Percentiles rank a stretch among this genome's conserved stretches.
Conservation (phyloP, 2,113 vertebrate genomes). For the Nothoprocta pentlandii region DNA sequence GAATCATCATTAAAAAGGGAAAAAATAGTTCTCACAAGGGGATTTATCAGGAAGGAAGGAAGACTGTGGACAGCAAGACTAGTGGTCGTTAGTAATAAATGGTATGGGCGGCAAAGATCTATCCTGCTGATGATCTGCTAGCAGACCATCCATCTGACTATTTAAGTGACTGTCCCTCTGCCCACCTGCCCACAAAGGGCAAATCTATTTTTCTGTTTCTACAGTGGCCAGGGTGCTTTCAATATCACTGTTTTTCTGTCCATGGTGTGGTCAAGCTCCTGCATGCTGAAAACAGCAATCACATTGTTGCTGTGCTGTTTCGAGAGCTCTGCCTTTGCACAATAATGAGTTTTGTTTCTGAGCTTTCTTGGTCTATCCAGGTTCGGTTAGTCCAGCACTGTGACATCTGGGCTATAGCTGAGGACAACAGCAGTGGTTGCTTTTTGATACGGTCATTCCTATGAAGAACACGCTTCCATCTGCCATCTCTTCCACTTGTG, state of each 20-base stretch:
- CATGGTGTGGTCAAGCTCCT: neutral
- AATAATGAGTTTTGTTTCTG: neutral
- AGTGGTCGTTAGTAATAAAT: neutral
- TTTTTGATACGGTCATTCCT: neutral
- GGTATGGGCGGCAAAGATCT: neutral
- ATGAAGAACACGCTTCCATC: neutral
- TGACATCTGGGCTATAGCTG: neutral
- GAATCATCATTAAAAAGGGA: neutral
- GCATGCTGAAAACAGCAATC: neutral
- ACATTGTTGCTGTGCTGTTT: neutral
- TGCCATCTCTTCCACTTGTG: neutral
- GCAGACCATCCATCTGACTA: neutral
- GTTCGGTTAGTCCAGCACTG: neutral
- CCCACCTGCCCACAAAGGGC: neutral
- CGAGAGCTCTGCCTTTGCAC: neutral
- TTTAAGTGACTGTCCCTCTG: neutral
- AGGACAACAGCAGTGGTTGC: neutral
- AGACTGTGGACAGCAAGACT: neutral
- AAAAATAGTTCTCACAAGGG: neutral
- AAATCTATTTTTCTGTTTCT: neutral
- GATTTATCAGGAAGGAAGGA: neutral
- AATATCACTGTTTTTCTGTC: neutral
- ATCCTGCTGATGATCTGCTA: neutral
- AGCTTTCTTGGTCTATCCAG: neutral
- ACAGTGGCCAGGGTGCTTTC: neutral